Base-by-base conservation (phyloP, 2,113 vertebrate genomes). In the Calidris pugnax region DNA sequence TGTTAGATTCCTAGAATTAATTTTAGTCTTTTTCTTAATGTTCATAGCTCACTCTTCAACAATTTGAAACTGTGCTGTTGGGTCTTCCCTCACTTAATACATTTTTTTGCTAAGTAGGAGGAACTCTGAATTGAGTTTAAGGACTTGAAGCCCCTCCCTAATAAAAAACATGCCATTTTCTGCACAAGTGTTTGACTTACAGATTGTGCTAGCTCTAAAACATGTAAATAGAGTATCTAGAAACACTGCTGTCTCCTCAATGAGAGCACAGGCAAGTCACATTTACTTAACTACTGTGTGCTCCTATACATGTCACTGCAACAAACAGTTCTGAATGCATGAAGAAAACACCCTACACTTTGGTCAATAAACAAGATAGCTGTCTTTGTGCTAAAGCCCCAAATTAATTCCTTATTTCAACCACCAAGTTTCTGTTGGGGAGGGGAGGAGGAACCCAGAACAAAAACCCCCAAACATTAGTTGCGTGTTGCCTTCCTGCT, bases 381-480 rank as follows among this genome's bases (percentile, higher is more conserved):
- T 71, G 6, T 48, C 24, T 57, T 79, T 27, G 28, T 55, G 69
- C 60, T 75, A 28, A 81, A 85, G 5, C 17, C 2, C 35, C 4
- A 26, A 1, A 84, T 18, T 21, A 23, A 57, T 81, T 91, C 55
- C 9, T 28, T 62, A 11, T 7, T 53, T 33, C 23, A 77, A 5
- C 15, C 11, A n/a, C 13, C 27, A 75, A 45, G 4, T 47, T 75
- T 75, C 69, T 55, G 7, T 12, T 59, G 37, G 5, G 23, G 62
- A 80, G 8, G 19, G 18, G 21, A 67, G 37, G 3, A 86, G 9
- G 14, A 76, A 18, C 3, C 8, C 41, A 27, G 33, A 56, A 32
- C 2, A 28, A 55, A 80, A 72, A 7, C 0, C 0, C 13, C 7
- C 30, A 43, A 30, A 2, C 16, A 20, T 78, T 22, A 43, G 12